Evolutionary conservation across 2,113 vertebrate species (phyloP).

Genomic region (Mobula hypostoma): DNA sequence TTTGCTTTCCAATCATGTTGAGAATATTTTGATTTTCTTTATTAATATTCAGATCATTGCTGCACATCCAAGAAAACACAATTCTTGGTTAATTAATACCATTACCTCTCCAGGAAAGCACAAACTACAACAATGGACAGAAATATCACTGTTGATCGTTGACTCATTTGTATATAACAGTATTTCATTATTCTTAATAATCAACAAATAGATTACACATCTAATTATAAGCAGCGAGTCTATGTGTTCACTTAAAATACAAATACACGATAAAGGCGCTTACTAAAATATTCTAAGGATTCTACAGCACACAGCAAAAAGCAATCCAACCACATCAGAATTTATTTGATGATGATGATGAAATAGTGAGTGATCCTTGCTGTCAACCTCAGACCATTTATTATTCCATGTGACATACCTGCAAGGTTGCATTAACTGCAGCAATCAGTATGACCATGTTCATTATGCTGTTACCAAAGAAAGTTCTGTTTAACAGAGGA

Average conservation of each 20-base stretch:
- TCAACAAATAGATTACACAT: background rate
- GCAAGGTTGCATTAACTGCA: background rate
- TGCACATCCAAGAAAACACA: background rate
- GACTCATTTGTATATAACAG: background rate
- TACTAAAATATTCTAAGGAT: background rate
- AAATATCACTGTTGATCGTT: background rate
- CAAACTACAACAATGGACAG: background rate
- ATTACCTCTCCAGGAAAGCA: background rate
- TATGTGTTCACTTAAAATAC: background rate
- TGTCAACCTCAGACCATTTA: conserved; percentile 19
- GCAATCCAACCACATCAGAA: background rate
- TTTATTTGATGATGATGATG: background rate
- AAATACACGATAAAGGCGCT: background rate
- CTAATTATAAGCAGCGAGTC: background rate
- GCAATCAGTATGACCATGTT: background rate
- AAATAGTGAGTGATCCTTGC: background rate
- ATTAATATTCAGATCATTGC: background rate
- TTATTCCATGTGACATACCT: background rate
- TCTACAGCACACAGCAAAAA: background rate
- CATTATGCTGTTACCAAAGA: conserved; percentile 1
- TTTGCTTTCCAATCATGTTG: background rate
- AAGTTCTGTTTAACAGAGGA: background rate
- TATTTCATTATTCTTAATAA: background rate
- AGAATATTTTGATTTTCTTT: background rate
- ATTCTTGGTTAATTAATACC: background rate